Conservation (phyloP, 92 coral and sea anemone species). For the Epizoanthus fatuus region DNA sequence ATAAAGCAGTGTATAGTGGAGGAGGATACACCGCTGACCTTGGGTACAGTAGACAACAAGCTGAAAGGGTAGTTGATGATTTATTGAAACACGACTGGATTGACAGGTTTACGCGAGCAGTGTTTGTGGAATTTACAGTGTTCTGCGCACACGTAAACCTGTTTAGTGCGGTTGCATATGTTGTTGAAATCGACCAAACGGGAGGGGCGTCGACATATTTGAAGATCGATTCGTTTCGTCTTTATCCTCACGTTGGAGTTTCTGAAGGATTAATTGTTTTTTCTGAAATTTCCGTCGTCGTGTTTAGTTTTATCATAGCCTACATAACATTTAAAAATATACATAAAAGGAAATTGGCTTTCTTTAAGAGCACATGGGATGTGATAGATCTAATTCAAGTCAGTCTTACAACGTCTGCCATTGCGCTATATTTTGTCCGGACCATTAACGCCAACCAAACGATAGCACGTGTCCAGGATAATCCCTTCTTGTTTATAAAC, state of each 20-base stretch:
- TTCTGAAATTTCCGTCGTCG: slow-evolving; percentile 38
- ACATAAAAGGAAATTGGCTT: slow-evolving; percentile 34
- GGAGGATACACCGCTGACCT: slow-evolving; percentile 66
- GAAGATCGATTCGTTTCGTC: slow-evolving; percentile 55
- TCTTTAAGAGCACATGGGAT: slow-evolving; percentile 46
- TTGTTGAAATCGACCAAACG: slow-evolving; percentile 46
- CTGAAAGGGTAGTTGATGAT: slow-evolving; percentile 20
- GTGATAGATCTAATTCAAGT: slow-evolving; percentile 31
- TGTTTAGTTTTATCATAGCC: slow-evolving; percentile 33
- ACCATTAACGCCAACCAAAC: slow-evolving; percentile 29
- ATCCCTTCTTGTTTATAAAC: slow-evolving; percentile 54
- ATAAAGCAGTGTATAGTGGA: slow-evolving; percentile 47
- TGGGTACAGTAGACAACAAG: slow-evolving; percentile 53
- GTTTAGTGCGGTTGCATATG: slow-evolving; percentile 42
- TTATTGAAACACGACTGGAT: slow-evolving; percentile 45
- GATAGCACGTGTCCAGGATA: slow-evolving; percentile 40
- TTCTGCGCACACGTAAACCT: slow-evolving; percentile 49
- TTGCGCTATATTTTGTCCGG: slow-evolving; percentile 39
- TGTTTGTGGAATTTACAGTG: slow-evolving; percentile 52
- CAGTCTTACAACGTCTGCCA: slow-evolving; percentile 25
- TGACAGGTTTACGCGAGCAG: slow-evolving; percentile 51
- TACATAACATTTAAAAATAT: slow-evolving; percentile 45
- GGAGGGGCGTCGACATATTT: slow-evolving; percentile 46
- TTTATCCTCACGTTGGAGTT: slow-evolving; percentile 52
- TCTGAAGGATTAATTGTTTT: slow-evolving; percentile 27